Evolutionary conservation across 2,113 vertebrate genomes (phyloP).

Genomic region (Pseudorhombus dupliciocellatus): DNA sequence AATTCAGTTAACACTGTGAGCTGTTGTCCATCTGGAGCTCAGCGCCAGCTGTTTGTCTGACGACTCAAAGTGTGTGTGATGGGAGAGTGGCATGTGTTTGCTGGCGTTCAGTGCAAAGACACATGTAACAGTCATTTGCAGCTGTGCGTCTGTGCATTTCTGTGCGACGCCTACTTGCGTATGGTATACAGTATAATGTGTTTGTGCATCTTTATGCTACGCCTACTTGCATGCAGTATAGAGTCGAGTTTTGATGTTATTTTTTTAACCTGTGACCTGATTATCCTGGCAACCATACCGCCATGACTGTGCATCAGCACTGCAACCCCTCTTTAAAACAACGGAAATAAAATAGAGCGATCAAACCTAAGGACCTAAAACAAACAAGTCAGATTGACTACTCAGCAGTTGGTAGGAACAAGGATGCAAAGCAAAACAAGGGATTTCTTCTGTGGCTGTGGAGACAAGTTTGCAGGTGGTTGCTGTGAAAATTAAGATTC

Average conservation of each 20-base stretch:
- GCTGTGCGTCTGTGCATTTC: neutral
- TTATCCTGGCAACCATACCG: conserved; percentile 19
- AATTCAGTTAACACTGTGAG: conserved; percentile 86
- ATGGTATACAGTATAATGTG: neutral
- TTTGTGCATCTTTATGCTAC: neutral
- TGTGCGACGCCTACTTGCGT: conserved; percentile 3
- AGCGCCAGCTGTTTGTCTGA: conserved; percentile 60
- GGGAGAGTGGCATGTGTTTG: conserved; percentile 48
- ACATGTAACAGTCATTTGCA: conserved; percentile 39
- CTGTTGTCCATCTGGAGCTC: conserved; percentile 73
- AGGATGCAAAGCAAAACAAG: no score
- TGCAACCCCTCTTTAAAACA: no score
- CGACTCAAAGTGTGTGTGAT: conserved; percentile 35
- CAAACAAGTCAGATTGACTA: no score
- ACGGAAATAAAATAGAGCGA: conserved; percentile 18
- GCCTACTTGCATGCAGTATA: neutral
- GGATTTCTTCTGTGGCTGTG: neutral
- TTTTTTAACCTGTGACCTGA: conserved; percentile 29
- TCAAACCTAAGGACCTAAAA: neutral
- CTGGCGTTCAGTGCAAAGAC: conserved; percentile 22
- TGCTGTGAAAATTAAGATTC: conserved; percentile 12
- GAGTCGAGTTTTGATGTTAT: neutral
- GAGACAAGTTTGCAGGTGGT: neutral
- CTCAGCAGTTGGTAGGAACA: no score
- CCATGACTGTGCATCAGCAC: neutral